These are phyloP conservation scores for Eucera pruinosa DNA, from an alignment of 2,888 invertebrate species.

Conservation along the genomic window DNA sequence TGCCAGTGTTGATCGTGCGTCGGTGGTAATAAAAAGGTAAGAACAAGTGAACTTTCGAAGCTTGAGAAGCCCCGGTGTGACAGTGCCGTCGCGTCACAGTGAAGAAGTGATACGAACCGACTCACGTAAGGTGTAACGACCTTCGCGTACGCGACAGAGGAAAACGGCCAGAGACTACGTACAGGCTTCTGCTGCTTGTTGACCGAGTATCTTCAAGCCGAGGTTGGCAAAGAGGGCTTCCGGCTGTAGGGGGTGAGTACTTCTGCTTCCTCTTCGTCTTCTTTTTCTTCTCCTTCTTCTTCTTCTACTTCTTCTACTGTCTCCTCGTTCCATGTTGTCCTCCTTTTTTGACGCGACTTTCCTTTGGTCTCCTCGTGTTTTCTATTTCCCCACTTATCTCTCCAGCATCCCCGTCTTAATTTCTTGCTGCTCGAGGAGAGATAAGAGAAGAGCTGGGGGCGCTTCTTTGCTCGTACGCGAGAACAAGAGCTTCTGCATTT, in stretches of 20 bases:
- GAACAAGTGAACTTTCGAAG: neutral
- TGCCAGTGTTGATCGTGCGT: too few species aligned
- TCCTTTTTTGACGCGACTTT: constrained; percentile 17
- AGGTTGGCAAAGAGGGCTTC: constrained; percentile 81
- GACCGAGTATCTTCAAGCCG: constrained; percentile 79
- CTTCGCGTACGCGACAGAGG: constrained; percentile 51
- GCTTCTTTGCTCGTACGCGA: neutral
- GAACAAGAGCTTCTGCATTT: neutral
- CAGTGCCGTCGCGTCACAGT: constrained; percentile 45
- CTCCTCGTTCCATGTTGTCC: constrained; percentile 6
- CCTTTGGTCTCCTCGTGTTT: constrained; percentile 32
- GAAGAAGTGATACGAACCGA: constrained; percentile 43
- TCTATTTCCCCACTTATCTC: constrained; percentile 37
- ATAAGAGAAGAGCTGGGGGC: neutral
- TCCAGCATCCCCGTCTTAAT: constrained; percentile 27
- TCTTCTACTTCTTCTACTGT: constrained; percentile 18
- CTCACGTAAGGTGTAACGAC: constrained; percentile 52
- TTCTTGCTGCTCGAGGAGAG: constrained; percentile 12
- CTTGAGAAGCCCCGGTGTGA: constrained; percentile 27
- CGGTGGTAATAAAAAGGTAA: neutral
- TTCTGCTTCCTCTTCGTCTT: constrained; percentile 20
- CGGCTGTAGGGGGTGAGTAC: constrained; percentile 78
- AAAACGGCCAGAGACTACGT: constrained; percentile 51
- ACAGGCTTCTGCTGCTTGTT: constrained; percentile 68
- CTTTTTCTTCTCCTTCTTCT: constrained; percentile 8